Conservation (phyloP, 2,888 invertebrate species). For the Hyles lineata region DNA sequence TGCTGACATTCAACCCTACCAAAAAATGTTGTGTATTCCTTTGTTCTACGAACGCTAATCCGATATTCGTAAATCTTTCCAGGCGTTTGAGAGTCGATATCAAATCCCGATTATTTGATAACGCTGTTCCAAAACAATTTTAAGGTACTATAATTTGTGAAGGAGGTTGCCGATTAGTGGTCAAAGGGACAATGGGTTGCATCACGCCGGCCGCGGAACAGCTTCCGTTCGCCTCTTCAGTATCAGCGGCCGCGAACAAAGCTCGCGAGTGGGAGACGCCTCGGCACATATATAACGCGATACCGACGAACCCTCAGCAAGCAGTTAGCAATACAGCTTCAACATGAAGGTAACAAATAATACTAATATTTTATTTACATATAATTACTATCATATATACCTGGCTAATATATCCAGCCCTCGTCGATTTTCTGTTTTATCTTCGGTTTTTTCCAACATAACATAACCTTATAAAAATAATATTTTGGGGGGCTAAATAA, state of each 20-base stretch:
- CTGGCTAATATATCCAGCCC: background rate
- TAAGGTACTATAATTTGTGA: background rate
- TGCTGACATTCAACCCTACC: too few species aligned
- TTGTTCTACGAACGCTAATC: too few species aligned
- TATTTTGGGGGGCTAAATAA: too few species aligned
- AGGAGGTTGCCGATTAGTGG: constrained; percentile 33
- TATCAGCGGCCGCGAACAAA: constrained; percentile 51
- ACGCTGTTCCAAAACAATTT: background rate
- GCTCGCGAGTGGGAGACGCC: constrained; percentile 70
- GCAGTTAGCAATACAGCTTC: constrained; percentile 76
- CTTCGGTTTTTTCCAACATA: too few species aligned
- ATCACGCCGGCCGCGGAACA: constrained; percentile 64
- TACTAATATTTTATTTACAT: constrained; percentile 20
- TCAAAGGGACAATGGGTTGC: constrained; percentile 75
- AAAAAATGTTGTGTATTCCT: too few species aligned
- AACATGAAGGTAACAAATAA: constrained; percentile 74
- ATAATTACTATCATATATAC: background rate
- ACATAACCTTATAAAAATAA: too few species aligned
- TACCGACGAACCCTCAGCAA: constrained; percentile 66
- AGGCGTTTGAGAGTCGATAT: background rate
- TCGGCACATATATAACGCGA: constrained; percentile 72
- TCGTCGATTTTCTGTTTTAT: background rate
- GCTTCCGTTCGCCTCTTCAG: constrained; percentile 75
- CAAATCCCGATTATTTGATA: background rate
- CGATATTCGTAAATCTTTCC: too few species aligned